A percentile compares a stretch with the other conserved stretches of the same genome.
These are phyloP conservation scores for Sparus aurata DNA, from an alignment of 2,797 vertebrate species.

Conservation along the genomic window DNA sequence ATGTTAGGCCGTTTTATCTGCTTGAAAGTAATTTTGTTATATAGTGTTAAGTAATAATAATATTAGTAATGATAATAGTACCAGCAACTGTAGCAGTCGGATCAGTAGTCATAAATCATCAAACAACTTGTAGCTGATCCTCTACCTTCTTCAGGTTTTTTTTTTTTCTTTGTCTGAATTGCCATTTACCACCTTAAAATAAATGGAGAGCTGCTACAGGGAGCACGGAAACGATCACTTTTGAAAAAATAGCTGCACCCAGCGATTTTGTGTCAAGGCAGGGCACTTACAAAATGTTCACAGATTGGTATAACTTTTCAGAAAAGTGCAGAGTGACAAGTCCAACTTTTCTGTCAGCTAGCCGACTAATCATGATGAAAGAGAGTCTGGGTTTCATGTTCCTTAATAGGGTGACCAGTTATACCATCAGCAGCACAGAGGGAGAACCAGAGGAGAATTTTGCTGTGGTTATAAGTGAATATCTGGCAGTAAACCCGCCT, in stretches of 20 bases:
- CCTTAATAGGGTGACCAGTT: neutral
- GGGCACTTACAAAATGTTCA: conserved; percentile 47
- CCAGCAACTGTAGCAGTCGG: neutral
- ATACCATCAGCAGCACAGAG: neutral
- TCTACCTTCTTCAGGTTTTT: conserved; percentile 1
- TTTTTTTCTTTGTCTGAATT: conserved; percentile 15
- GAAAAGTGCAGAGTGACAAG: conserved; percentile 39
- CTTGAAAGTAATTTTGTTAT: neutral
- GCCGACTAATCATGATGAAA: conserved; percentile 35
- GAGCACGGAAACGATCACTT: conserved; percentile 40
- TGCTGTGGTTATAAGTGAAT: neutral
- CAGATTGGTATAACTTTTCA: conserved; percentile 42
- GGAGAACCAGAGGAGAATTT: neutral
- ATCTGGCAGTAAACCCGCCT: neutral
- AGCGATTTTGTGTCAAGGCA: conserved; percentile 16
- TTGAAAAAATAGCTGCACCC: conserved; percentile 34
- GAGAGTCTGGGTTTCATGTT: neutral
- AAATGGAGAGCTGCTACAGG: conserved; percentile 34
- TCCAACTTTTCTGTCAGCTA: conserved; percentile 4
- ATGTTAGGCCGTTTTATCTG: neutral
- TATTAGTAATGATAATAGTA: neutral
- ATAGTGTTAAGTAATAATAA: too few species aligned
- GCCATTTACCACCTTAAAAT: conserved; percentile 32
- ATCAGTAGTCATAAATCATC: neutral
- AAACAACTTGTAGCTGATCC: neutral